phyloP scores from a whole-genome alignment of 2,113 vertebrate genomes.

The Callaeas wilsoni region DNA sequence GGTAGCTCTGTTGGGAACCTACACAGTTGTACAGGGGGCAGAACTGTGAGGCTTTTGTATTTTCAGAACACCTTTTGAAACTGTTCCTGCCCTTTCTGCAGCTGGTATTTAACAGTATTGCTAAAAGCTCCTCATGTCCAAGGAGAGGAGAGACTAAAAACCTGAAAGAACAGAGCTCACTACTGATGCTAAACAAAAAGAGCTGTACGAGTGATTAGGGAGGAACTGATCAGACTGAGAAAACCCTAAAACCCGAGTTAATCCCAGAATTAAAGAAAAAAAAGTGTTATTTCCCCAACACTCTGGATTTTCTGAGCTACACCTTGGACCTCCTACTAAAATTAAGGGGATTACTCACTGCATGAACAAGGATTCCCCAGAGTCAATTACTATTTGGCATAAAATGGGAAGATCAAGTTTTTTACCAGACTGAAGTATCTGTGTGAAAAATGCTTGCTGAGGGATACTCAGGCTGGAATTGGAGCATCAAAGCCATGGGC shows the following conservation, averaged over 20 bases:
- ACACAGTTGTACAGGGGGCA: not conserved
- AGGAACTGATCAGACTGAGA: not conserved
- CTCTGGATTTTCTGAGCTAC: not conserved
- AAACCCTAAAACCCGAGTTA: not conserved
- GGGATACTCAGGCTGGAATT: not conserved
- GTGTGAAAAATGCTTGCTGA: not conserved
- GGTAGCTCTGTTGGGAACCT: not conserved
- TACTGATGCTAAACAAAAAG: not conserved
- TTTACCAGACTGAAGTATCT: not conserved
- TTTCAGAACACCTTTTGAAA: not conserved
- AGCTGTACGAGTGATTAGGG: not conserved
- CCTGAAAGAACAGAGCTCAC: not conserved
- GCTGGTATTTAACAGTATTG: not conserved
- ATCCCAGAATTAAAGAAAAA: not conserved
- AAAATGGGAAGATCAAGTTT: not conserved
- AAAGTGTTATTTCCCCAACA: not conserved
- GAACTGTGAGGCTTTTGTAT: not conserved
- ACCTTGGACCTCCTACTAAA: not conserved
- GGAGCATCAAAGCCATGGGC: not conserved
- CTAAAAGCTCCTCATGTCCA: not conserved
- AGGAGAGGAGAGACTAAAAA: not conserved
- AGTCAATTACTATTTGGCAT: not conserved
- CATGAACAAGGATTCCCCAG: not conserved
- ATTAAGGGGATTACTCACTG: not conserved
- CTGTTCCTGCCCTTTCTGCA: not conserved